phyloP scores from a whole-genome alignment of 2,888 invertebrate genomes.

The Meteorus cinctellus region DNA sequence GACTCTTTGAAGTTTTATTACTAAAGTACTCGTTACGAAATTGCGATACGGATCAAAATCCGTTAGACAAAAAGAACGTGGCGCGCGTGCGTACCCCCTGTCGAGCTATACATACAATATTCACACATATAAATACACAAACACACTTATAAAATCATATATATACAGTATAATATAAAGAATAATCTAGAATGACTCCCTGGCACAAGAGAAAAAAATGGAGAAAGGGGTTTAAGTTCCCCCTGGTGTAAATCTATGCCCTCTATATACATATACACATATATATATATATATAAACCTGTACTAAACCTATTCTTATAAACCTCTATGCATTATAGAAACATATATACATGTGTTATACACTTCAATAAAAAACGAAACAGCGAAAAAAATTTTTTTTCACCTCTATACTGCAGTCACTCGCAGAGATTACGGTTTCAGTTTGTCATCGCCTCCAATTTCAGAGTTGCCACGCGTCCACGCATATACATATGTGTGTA shows the following conservation, averaged over 20 bases:
- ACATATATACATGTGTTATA: conserved; percentile 5
- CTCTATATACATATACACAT: neutral
- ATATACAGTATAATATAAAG: neutral
- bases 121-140: conserved; percentile 2
- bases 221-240: conserved; percentile 20
- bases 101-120: neutral
- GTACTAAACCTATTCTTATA: neutral
- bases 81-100: conserved; percentile 20
- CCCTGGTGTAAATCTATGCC: neutral
- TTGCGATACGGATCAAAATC: conserved; percentile 52
- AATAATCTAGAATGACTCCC: conserved; percentile 15
- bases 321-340: neutral
- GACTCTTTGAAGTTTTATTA: conserved; percentile 27
- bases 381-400: conserved; percentile 25
- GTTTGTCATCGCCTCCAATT: conserved; percentile 65
- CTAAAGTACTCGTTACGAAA: conserved; percentile 41
- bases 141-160: neutral
- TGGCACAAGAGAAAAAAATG: neutral
- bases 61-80: conserved; percentile 45
- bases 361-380: conserved; percentile 49
- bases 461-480: conserved; percentile 57
- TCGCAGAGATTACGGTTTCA: conserved; percentile 62
- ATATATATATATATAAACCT: neutral
- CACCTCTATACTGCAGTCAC: conserved; percentile 39
- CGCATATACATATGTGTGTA: neutral